Base-by-base conservation (phyloP, 37 sponge, comb jelly and placozoan species). In the Theonella swinhoei region DNA sequence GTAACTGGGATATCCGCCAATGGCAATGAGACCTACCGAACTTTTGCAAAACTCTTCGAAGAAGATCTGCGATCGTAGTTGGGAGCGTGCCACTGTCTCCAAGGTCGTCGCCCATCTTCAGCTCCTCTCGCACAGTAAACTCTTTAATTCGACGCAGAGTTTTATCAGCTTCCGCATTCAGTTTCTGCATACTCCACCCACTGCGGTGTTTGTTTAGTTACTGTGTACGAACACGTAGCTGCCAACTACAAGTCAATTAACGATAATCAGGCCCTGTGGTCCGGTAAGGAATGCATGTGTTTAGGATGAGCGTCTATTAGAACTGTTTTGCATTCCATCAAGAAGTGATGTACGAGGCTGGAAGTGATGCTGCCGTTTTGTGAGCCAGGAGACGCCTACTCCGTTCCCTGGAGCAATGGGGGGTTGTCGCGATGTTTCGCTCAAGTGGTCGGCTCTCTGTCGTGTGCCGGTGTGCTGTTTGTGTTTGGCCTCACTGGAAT, bases 401-500 rank as follows among this genome's bases (percentile, higher is more conserved):
- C 62, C 0, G 70, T 76, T 0, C 62, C 87, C 3, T 93, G 94
- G 94, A 73, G 60, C 1, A 26, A 72, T 62, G 64, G 62, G 29
- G 94, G 90, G 0, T 83, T 93, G 64, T 93, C 94, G 4, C 76
- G 94, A 14, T 93, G 94, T 43, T 93, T 93, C 59, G 80, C 87
- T 37, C 82, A 85, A 32, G 34, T 83, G 0, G 87, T 83, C 2
- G 42, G 80, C 40, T 85, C 87, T 26, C 64, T 93, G 20, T 28
- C 76, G 5, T 64, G 72, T 42, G 82, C 78, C 19, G 90, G 90
- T 0, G 32, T 93, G 2, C 74, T 93, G 32, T 42, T 87, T n/a
- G 35, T 93, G 36, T 34, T 83, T 0, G 91, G 94, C 63, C 54
- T 89, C 29, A 31, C 85, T 8, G 38, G 32, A 25, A 39, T 89